Evolutionary conservation across 2,888 invertebrate species (phyloP), one percentile per base, ranked within the genome.

Genomic region (Darwinula stevensoni): DNA sequence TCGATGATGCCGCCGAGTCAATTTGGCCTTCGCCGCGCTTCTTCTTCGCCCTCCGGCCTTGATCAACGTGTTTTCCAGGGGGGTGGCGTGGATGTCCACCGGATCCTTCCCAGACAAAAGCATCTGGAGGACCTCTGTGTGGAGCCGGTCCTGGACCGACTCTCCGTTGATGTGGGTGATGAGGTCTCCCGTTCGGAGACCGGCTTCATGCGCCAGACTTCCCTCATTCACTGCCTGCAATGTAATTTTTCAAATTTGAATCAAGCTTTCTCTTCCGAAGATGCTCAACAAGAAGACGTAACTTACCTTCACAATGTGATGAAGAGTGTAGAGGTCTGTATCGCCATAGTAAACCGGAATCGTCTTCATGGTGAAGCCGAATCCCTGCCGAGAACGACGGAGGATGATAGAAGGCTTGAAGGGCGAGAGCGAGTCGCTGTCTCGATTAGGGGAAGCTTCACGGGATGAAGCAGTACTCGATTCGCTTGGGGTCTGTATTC

Each of bases 271-370:
- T n/a, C n/a, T n/a, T n/a, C n/a, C n/a, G n/a, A n/a, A n/a, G n/a
- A n/a, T n/a, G n/a, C n/a, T n/a, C n/a, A n/a, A n/a, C n/a, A n/a
- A 6, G n/a, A 18, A 18, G 6, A 18, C 6, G 6, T 9, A 9
- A n/a, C 62, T 57, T 47, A 74, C 76, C 61, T 76, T 75, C 4
- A 97, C 91, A 39, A 97, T 58, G 54, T 97, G 97, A 48, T 97
- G 94, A 67, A 97, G 82, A 2, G 91, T 91, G 52, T 91, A 99
- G 48, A 86, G 84, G 52, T 97, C 91, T 0, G 82, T 74, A 44
- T 94, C 88, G 0, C 91, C 94, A 48, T 82, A 80, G 51, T 91
- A 99, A 2, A 97, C 97, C 4, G 94, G 63, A 39, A 99, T 91
- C 0, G 94, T 91, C 48, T 88, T 75, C 29, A 99, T 75, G 0